phyloP scores from a whole-genome alignment of 2,888 invertebrate species.

The Chaetoderma sp. region DNA sequence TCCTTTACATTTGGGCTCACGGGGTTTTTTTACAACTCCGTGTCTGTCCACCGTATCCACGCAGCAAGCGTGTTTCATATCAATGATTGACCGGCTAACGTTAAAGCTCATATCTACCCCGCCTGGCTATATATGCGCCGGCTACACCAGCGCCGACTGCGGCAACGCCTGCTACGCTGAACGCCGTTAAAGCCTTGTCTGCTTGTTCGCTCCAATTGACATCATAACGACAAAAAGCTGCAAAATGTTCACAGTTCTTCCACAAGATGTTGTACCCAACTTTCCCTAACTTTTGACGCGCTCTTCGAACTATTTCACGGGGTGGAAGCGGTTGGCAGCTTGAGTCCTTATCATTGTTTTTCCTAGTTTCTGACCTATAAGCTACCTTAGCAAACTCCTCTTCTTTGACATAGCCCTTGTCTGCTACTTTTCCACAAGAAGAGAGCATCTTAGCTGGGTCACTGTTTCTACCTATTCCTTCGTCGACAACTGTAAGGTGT shows the following conservation, averaged over 20 bases:
- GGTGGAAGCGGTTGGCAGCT: no score
- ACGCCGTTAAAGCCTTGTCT: no score
- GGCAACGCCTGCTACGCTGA: no score
- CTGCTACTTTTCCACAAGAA: constrained; percentile 38
- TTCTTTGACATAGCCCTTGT: constrained; percentile 40
- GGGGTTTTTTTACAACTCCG: no score
- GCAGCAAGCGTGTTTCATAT: no score
- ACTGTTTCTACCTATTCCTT: constrained; percentile 37
- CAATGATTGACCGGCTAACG: no score
- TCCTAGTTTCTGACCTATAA: constrained; percentile 33
- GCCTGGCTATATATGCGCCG: no score
- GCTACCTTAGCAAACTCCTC: constrained; percentile 43
- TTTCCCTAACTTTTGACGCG: constrained; percentile 54
- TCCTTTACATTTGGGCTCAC: no score
- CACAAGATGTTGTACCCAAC: constrained; percentile 63
- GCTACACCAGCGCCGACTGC: no score
- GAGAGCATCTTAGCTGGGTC: constrained; percentile 37
- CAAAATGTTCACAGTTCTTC: constrained; percentile 69
- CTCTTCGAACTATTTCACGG: constrained; percentile 58
- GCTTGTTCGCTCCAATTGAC: constrained; percentile 73
- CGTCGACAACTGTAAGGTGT: constrained; percentile 45
- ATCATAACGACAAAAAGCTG: constrained; percentile 65
- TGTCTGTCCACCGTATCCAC: no score
- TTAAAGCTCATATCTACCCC: no score
- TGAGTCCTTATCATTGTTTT: constrained; percentile 46